A percentile compares a stretch with the other conserved stretches of the same genome.
phyloP scores from a whole-genome alignment of 2,797 vertebrate genomes.

The Hypotaenidia philippensis region DNA sequence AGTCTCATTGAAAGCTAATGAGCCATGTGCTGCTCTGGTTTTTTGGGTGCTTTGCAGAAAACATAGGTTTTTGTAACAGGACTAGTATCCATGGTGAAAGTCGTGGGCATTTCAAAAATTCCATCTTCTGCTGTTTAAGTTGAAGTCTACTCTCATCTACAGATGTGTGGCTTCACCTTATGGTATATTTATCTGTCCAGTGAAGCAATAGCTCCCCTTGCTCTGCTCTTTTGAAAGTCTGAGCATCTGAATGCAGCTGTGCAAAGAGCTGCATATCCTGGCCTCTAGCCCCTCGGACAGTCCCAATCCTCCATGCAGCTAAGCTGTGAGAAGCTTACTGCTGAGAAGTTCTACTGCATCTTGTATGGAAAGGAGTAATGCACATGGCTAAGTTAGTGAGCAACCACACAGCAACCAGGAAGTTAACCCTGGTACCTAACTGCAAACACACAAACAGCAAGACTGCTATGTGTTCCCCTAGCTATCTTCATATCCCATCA shows the following conservation, averaged over 20 bases:
- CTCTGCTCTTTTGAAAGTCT: conserved; percentile 57
- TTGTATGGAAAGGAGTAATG: neutral
- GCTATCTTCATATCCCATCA: neutral
- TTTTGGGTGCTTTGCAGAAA: conserved; percentile 26
- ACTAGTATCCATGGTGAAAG: neutral
- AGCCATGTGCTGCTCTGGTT: neutral
- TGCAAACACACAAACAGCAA: neutral
- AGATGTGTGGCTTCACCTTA: conserved; percentile 30
- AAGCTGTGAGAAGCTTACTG: neutral
- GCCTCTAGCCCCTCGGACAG: conserved; percentile 17
- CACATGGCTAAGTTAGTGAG: neutral
- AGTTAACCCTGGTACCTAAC: neutral
- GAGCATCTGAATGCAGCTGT: conserved; percentile 62
- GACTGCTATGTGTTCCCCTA: neutral
- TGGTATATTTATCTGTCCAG: conserved; percentile 9
- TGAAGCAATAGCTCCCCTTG: conserved; percentile 32
- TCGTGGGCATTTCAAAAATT: neutral
- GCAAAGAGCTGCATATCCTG: conserved; percentile 33
- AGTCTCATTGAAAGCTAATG: conserved; percentile 54
- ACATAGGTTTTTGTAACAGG: neutral
- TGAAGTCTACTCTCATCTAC: conserved; percentile 5
- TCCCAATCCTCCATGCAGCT: conserved; percentile 9
- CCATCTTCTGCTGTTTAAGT: neutral
- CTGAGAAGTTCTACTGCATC: neutral
- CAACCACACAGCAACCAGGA: neutral